Base-by-base conservation (phyloP, 2,797 vertebrate genomes). In the Steatocranus sp. region DNA sequence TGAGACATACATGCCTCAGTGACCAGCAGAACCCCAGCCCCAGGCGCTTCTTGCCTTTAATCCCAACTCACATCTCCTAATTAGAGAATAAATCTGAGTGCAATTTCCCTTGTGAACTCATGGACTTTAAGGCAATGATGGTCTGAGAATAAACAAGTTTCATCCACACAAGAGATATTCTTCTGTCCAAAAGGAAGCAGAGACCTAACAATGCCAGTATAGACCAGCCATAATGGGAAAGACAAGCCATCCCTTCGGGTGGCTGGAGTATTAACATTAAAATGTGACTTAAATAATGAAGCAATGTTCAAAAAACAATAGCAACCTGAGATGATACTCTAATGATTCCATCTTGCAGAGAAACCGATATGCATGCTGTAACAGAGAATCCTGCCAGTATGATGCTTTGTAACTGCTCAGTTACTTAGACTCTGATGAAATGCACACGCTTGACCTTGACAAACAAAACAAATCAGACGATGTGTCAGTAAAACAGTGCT, bases 11-110 rank as follows among this genome's bases (percentile, higher is more conserved):
- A 86, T 82, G 68, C 80, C 75, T 58, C 82, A 81, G 51, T 41
- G 56, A 48, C 38, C 68, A 83, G 83, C 36, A n/a, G 17, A 63
- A 38, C 83, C 56, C 4, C 25, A 30, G 85, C 86, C 83, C 51
- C 75, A 17, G 17, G 85, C 73, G 2, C 63, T 32, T 25, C 81
- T 49, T 61, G 81, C 76, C 18, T 88, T 88, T 86, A 85, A 90
- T 87, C 76, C 63, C 2, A 7, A 81, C 63, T 82, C 84, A 78
- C 87, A 70, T 81, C 50, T 78, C 48, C 79, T 93, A 92, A 94
- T 95, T 92, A 91, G 83, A 89, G 78, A 90, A 83, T 75, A 84
- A 75, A 85, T 85, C 50, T 76, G 75, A 86, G 81, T 78, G 74
- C 11, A 20, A 81, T 75, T 74, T 81, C 63, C 49, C 41, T 73